Percentiles rank a stretch among this genome's conserved stretches.
phyloP scores from a whole-genome alignment of 2,113 vertebrate species.

The Dolichotis patagonum region DNA sequence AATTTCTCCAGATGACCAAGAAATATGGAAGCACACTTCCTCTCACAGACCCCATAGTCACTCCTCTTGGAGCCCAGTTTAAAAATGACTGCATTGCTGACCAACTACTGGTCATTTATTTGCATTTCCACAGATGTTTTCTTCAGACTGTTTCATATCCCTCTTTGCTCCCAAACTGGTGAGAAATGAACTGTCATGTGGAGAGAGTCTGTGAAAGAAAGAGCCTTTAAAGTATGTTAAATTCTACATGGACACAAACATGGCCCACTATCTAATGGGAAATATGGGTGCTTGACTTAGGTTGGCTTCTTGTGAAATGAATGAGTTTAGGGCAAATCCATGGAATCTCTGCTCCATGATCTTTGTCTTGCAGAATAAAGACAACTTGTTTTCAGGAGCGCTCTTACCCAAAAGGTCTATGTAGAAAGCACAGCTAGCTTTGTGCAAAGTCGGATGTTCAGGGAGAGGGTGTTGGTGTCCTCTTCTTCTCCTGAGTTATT shows the following conservation, averaged over 20 bases:
- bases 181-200: not conserved
- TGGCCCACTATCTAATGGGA: not conserved
- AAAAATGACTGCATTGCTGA: not conserved
- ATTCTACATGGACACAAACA: not conserved
- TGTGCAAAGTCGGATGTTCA: not conserved
- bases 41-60: not conserved
- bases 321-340: not conserved
- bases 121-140: not conserved
- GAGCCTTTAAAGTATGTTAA: not conserved
- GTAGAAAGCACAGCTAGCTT: not conserved
- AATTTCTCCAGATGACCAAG: too few relatives aligned
- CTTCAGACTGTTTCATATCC: not conserved
- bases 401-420: not conserved
- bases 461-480: not conserved
- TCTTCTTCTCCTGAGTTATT: not conserved
- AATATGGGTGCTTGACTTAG: not conserved
- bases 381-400: not conserved
- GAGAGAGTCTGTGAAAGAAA: not conserved
- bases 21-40: too few relatives aligned
- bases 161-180: not conserved
- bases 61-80: not conserved
- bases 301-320: not conserved
- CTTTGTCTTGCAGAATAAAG: not conserved
- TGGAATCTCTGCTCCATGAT: fast-evolving
- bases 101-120: not conserved